Evolutionary conservation across 2,888 invertebrate genomes (phyloP), one percentile per base, ranked within the genome.

Genomic region (Nyleta sp.): DNA sequence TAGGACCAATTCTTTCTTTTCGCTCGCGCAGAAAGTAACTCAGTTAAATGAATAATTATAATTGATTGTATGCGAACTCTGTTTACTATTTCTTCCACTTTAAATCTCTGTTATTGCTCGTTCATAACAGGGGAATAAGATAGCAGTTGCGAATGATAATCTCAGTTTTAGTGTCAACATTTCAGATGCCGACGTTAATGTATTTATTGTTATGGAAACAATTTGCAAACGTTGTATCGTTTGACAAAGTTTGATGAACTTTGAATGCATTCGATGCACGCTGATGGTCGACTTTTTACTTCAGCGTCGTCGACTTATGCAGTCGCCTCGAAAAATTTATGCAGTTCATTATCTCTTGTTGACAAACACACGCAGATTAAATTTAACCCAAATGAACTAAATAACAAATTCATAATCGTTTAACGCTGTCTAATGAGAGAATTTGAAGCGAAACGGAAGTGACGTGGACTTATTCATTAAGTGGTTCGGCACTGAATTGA

Each of bases 51-150:
- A 52, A 33, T 52, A 33, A 52, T 52, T 52, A 33, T 52, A 52
- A 52, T 33, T 33, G 52, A 52, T 17, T 33, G 52, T 52, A 24
- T 33, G 31, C 11, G 35, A 10, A 20, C 18, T 33, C 33, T 35
- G 53, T 53, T 53, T 53, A 53, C 53, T 53, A 53, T 53, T 6
- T 35, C 53, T 35, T 33, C 53, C 35, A 53, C 53, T 53, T 53
- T 35, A 53, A 33, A 53, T 53, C 53, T 53, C 53, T 18, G 35
- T 53, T 53, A 35, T 53, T 53, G 20, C 20, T 53, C 53, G 53
- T 53, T 53, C 53, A 53, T 35, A 53, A 53, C 53, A 53, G 35
- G 35, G 53, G 53, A 53, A 35, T 35, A 11, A 33, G 52, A 52
- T 52, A 52, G 33, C n/a, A 35, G 18, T 18, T 35, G 17, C 52